phyloP scores from a whole-genome alignment of 2,888 invertebrate genomes.

The Papilio gigon region DNA sequence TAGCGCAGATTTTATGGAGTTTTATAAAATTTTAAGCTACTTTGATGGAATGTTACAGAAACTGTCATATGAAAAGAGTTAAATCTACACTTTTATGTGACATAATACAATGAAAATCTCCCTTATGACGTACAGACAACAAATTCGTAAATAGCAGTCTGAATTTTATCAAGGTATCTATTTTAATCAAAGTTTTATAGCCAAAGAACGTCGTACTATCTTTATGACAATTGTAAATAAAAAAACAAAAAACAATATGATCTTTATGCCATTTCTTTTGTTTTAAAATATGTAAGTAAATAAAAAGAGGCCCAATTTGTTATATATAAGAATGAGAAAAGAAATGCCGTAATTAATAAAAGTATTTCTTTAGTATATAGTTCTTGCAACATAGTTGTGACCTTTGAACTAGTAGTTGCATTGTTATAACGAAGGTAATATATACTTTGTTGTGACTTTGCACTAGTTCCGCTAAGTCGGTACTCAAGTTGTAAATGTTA shows the following conservation, averaged over 20 bases:
- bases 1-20: constrained; percentile 13
- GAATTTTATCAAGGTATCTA: no score
- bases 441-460: constrained; percentile 25
- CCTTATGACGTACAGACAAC: no score
- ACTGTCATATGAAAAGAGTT: not conserved
- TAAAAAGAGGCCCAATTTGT: not conserved
- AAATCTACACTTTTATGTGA: not conserved
- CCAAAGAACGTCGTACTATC: no score
- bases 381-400: constrained; percentile 4
- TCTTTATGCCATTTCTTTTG: no score
- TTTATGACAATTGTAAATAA: no score
- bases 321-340: not conserved
- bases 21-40: constrained; percentile 8
- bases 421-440: no score
- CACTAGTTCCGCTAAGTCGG: constrained; percentile 20
- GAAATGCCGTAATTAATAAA: not conserved
- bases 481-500: constrained; percentile 32
- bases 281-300: no score
- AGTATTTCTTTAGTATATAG: not conserved
- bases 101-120: no score
- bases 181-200: no score
- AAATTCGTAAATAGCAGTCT: no score
- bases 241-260: no score
- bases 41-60: not conserved
- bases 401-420: not conserved